A percentile compares a stretch with the other conserved stretches of the same genome.
These are phyloP conservation scores for Tauraco erythrolophus DNA, from an alignment of 2,113 vertebrate species.

Conservation along the genomic window DNA sequence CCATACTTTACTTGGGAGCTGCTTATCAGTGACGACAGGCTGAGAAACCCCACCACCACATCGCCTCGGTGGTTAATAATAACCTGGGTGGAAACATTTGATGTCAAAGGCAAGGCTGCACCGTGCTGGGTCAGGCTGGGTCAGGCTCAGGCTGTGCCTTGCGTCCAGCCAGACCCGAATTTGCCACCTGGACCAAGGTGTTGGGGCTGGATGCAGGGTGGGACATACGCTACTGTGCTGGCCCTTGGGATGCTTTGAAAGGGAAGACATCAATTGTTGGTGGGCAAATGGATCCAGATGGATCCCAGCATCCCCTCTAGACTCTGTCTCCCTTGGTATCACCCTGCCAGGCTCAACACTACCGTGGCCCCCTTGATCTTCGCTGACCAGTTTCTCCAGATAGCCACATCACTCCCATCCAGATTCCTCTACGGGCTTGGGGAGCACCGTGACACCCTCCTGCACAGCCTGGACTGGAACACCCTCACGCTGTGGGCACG, in stretches of 20 bases:
- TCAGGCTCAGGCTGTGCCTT: not conserved
- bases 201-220: not conserved
- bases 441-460: constrained; percentile 83
- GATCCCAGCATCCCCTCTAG: not conserved
- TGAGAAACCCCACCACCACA: not conserved
- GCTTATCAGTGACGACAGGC: not conserved
- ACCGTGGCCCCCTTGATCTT: constrained; percentile 87
- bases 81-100: not conserved
- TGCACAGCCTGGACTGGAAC: constrained; percentile 86
- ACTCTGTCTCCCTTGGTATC: not conserved
- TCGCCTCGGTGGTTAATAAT: not conserved
- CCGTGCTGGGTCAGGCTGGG: fast-evolving
- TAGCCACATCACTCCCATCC: constrained; percentile 80
- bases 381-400: constrained; percentile 88
- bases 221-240: not conserved
- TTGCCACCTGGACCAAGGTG: not conserved
- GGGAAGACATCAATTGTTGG: not conserved
- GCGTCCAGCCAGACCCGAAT: not conserved
- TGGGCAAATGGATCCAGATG: not conserved
- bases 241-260: not conserved
- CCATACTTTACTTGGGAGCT: not conserved
- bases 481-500: constrained; percentile 90
- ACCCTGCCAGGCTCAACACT: constrained; percentile 80
- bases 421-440: constrained; percentile 85
- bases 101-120: not conserved